Base-by-base conservation (phyloP, 30 jellyfish, hydroid and myxozoan species). In the Pelagia noctiluca region DNA sequence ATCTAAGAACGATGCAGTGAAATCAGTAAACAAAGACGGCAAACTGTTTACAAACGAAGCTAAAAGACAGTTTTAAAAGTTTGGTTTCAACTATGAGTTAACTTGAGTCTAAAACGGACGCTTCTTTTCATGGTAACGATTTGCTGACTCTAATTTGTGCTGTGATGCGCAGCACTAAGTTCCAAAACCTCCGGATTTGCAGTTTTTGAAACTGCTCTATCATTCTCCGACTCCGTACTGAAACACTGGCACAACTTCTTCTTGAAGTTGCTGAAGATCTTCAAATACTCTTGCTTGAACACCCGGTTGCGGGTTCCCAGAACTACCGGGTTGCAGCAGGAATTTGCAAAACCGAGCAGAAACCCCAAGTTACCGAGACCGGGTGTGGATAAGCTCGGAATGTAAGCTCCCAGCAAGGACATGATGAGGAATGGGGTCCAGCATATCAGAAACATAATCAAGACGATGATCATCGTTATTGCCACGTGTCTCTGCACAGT, bases 341-440 rank as follows among this genome's bases (percentile, higher is more conserved):
- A 87, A 62, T 87, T 87, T 0, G 89, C 87, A 62, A 71, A 87
- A 21, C 96, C 96, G 22, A 87, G 79, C 60, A 87, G 69, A 48
- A 76, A 87, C 4, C 91, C 96, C 26, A 87, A 38, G 49, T 87
- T 87, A 1, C 92, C 96, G 49, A 87, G 82, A 4, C 52, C 37
- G 66, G 90, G 83, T 34, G 50, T 76, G 19, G 96, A 87, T 68
- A 87, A 35, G 16, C 73, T 76, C 2, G 96, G 90, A 25, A 78
- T 50, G 61, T 35, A 87, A 1, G 91, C 88, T 18, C 96, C 96
- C 16, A 87, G 46, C 23, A 87, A 68, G 4, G 96, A 87, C 96
- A 87, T 87, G 64, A 87, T 76, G 62, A 87, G 62, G 64, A 87
- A 87, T 2, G 96, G 96, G 54, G 87, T 87, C 96, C 96, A 87